A percentile compares a stretch with the other conserved stretches of the same genome.
These are phyloP conservation scores for Agrochola lota DNA, from an alignment of 2,888 invertebrate genomes.

Conservation along the genomic window DNA sequence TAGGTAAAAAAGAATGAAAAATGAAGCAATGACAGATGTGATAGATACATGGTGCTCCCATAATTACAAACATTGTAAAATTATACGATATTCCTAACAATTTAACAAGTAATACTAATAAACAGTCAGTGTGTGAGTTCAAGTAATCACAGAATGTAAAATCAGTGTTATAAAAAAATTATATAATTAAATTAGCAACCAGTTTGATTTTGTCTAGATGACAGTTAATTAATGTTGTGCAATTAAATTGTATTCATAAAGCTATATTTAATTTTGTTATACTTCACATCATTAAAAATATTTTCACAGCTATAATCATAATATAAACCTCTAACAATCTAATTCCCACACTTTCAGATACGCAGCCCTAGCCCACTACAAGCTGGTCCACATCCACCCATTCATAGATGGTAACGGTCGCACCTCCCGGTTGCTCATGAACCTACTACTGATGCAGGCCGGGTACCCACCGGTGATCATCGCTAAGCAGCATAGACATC, in stretches of 20 bases:
- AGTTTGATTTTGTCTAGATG: no score
- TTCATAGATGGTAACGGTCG: conserved; percentile 99
- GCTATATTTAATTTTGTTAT: neutral
- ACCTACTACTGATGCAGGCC: conserved; percentile 97
- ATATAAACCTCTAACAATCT: neutral
- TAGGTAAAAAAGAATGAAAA: no score
- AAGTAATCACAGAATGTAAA: no score
- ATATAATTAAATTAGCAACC: no score
- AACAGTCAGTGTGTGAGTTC: no score
- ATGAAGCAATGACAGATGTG: no score
- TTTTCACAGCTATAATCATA: neutral
- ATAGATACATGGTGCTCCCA: no score
- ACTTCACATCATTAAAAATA: neutral
- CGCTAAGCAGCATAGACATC: conserved; percentile 95
- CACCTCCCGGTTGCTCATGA: conserved; percentile 98
- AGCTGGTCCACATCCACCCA: conserved; percentile 98
- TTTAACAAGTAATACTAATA: no score
- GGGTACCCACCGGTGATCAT: conserved; percentile 99
- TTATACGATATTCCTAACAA: no score
- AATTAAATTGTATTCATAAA: neutral
- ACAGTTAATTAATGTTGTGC: no score
- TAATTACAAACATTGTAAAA: no score
- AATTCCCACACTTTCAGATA: conserved; percentile 89
- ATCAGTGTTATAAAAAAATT: no score
- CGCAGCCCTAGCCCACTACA: conserved; percentile 99